Evolutionary conservation across 2,888 invertebrate genomes (phyloP), one percentile per base, ranked within the genome.

Genomic region (Lordiphosa fenestrarum): DNA sequence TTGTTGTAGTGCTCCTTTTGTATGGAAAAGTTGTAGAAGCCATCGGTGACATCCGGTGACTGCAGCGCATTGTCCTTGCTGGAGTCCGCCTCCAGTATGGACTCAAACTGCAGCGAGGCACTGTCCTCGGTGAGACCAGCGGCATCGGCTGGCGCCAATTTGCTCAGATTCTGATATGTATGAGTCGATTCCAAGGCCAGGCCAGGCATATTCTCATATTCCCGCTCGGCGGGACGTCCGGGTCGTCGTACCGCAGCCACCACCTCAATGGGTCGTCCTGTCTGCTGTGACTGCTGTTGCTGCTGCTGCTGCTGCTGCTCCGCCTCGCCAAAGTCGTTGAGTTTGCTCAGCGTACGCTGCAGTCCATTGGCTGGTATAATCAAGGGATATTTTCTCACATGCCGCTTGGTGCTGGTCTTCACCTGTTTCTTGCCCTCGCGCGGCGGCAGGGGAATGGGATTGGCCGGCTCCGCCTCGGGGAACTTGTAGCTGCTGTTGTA

Each of bases 311-410:
- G 42, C 40, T 9, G 51, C 48, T 4, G 36, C 23, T 62, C 40
- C 51, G 65, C 66, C 40, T 81, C 59, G 0, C 56, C 61, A 19
- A 72, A 84, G 40, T 78, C 81, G 0, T 84, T 51, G 66, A 93
- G 91, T 78, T 93, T 92, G 53, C 92, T 92, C 1, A 93, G 82
- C 0, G 93, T 93, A 38, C 92, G 89, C 69, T 93, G 93, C 2
- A 93, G 88, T 3, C 92, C 93, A 15, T 91, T 91, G 4, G 91
- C 92, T 3, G 95, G 94, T 73, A 95, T 94, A 49, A 95, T 93
- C 36, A 96, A 90, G 0, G 96, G 95, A 90, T 95, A 94, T 86
- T 95, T 96, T 37, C 96, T 91, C 55, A 95, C 94, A 85, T 95
- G 95, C 10, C 95, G 91, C 83, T 94, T 92, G 7, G 92, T 91